Base-by-base conservation (phyloP, 1,140 invertebrate species). In the Magallana angulata region DNA sequence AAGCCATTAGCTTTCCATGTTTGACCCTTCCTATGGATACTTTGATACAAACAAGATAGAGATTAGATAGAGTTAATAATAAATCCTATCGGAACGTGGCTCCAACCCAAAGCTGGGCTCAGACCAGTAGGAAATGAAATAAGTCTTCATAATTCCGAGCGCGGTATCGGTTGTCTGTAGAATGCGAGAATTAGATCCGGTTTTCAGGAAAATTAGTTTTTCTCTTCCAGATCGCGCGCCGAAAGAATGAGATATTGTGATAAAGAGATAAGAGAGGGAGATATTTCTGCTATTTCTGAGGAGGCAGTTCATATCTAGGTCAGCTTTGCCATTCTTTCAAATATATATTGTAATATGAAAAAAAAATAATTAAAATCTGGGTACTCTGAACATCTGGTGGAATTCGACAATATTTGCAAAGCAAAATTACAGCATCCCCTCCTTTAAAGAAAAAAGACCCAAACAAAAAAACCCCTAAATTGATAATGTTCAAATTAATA, bases 121-220 rank as follows among this genome's bases (percentile, higher is more conserved):
- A 36, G 36, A 36, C 36, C 36, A 36, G 18, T 71, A 30, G 68
- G 68, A 18, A 71, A 71, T 71, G 68, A 30, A 71, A 71, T 71
- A 7, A 71, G 36, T 18, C 68, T 30, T 71, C 24, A 71, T 71
- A 71, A 71, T 30, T 30, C 1, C 68, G 9, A 30, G 11, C 36
- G 36, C 24, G 18, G 9, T 71, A 71, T 71, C 24, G 11, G 68
- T 18, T 71, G 68, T 71, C 68, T 71, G 68, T 18, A 30, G 18
- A 71, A 24, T 30, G 12, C 36, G 36, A 30, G 68, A 71, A 71
- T 30, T 48, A 71, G 68, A 71, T 71, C 24, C 18, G 36, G 24
- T 71, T 71, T 71, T 30, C 68, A 7, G 36, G 68, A 71, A 71
- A 71, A 71, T 71, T 71, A 71, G 68, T 71, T 71, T 71, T 71